Conservation (phyloP, 2,113 vertebrate species). For the Otocyon megalotis region DNA sequence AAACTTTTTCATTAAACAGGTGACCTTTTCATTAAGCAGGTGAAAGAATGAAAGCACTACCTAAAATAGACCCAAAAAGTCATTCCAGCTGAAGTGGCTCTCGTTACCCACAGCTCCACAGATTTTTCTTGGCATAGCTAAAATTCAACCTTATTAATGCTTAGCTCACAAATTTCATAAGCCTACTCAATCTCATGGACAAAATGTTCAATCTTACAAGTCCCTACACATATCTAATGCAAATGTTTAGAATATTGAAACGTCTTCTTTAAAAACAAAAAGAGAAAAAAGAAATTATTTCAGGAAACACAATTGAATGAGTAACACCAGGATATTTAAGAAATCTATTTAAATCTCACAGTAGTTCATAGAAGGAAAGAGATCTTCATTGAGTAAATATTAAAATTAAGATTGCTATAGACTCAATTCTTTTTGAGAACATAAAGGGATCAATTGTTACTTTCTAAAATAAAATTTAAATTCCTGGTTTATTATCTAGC, state of each 20-base stretch:
- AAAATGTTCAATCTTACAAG: not conserved
- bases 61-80: not conserved
- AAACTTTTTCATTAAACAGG: not conserved
- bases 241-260: conserved; percentile 20
- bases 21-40: not conserved
- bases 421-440: not conserved
- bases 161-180: not conserved
- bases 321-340: not conserved
- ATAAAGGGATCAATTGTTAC: not conserved
- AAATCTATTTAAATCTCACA: conserved; percentile 27
- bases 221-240: not conserved
- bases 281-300: not conserved
- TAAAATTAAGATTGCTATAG: not conserved
- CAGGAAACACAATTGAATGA: not conserved
- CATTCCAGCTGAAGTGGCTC: not conserved
- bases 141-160: not conserved
- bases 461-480: conserved; percentile 47
- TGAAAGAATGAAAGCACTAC: not conserved
- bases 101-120: not conserved
- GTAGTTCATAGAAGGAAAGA: not conserved
- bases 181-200: not conserved
- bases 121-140: not conserved
- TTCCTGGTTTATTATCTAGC: not conserved
- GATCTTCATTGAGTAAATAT: not conserved
- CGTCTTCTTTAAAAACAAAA: not conserved